These are phyloP conservation scores for Oscheius sp. DNA, from an alignment of 1,140 invertebrate genomes.

Conservation along the genomic window DNA sequence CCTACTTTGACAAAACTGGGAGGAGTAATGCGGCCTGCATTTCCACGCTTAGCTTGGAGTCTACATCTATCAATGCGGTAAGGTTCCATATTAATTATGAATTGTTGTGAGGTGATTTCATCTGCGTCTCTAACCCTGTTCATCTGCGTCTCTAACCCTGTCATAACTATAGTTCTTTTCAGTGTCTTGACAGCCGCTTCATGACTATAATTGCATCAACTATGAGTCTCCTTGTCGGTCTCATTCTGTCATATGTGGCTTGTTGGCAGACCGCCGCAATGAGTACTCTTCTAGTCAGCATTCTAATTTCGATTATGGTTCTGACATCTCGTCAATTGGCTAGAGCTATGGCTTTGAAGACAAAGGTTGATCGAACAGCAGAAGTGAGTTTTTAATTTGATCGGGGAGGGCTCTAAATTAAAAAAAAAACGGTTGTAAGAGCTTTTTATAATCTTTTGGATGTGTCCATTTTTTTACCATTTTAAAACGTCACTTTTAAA, in stretches of 20 bases:
- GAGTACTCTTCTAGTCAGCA: not conserved
- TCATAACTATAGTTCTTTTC: constrained; percentile 38
- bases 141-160: too few species aligned
- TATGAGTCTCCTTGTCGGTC: constrained; percentile 59
- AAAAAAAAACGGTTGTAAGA: too few species aligned
- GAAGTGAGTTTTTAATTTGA: constrained; percentile 30
- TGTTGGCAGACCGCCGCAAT: not conserved
- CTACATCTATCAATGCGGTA: not conserved
- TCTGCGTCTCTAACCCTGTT: too few species aligned
- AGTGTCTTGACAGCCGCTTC: constrained; percentile 66
- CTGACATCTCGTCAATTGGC: not conserved
- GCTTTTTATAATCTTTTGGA: too few species aligned
- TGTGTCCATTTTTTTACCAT: too few species aligned
- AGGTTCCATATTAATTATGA: not conserved
- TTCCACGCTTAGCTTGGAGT: not conserved
- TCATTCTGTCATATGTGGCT: constrained; percentile 44
- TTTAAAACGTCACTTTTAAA: too few species aligned
- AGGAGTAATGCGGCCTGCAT: not conserved
- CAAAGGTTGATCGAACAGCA: not conserved
- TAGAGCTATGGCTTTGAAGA: not conserved
- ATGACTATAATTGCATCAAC: constrained; percentile 60
- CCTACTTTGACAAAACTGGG: not conserved
- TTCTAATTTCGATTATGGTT: not conserved
- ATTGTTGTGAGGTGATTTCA: too few species aligned
- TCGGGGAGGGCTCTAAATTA: too few species aligned